These are phyloP conservation scores for Melinaea marsaeus DNA, from an alignment of 2,888 invertebrate genomes.

Conservation along the genomic window DNA sequence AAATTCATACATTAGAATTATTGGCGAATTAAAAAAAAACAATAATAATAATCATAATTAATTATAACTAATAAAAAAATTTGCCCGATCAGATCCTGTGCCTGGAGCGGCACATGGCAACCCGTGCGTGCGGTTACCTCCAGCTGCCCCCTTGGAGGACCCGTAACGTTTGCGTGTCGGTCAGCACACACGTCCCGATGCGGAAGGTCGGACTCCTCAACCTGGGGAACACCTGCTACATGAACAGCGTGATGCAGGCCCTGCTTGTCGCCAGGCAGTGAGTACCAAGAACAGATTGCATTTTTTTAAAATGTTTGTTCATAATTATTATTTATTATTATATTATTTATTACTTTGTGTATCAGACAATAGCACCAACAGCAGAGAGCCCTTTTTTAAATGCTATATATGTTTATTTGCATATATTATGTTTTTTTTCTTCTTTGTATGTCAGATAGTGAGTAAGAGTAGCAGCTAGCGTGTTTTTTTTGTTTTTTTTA, in stretches of 20 bases:
- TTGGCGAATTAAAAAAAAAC: too few relatives aligned
- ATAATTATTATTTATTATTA: neutral
- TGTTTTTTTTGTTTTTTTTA: too few relatives aligned
- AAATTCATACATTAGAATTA: too few relatives aligned
- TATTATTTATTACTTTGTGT: too few relatives aligned
- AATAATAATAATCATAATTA: neutral
- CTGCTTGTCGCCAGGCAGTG: slow-evolving; percentile 87
- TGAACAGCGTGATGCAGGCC: slow-evolving; percentile 92
- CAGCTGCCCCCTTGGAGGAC: slow-evolving; percentile 53
- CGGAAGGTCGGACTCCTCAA: slow-evolving; percentile 86
- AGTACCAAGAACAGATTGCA: slow-evolving; percentile 43
- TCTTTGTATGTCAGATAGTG: too few relatives aligned
- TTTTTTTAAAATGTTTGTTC: neutral
- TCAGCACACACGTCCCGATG: slow-evolving; percentile 43
- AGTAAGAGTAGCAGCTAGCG: too few relatives aligned
- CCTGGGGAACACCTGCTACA: slow-evolving; percentile 92
- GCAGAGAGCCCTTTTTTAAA: too few relatives aligned
- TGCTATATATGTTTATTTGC: too few relatives aligned
- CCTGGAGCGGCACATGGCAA: slow-evolving; percentile 67
- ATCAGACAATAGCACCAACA: too few relatives aligned
- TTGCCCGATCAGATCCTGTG: slow-evolving; percentile 47
- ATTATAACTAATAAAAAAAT: neutral
- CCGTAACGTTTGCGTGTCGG: slow-evolving; percentile 39
- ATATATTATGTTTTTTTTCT: too few relatives aligned
- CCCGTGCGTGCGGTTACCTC: slow-evolving; percentile 53